Conservation (phyloP, 2,888 invertebrate genomes). For the Rhogogaster chlorosoma region DNA sequence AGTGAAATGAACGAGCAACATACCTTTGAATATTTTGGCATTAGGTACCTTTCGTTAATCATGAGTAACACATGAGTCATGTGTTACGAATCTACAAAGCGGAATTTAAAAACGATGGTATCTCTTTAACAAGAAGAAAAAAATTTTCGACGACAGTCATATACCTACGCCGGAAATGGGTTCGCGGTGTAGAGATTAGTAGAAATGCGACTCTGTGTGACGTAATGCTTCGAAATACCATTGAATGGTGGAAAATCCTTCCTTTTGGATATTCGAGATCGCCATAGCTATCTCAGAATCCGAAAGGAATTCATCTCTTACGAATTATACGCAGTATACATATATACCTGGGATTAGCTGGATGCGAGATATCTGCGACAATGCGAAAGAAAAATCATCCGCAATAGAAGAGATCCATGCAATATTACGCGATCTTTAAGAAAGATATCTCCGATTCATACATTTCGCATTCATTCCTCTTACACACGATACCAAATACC, state of each 20-base stretch:
- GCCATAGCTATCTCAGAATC: constrained; percentile 35
- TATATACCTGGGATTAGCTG: constrained; percentile 34
- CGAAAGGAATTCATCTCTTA: constrained; percentile 34
- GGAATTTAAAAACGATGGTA: constrained; percentile 35
- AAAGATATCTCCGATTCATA: constrained; percentile 35
- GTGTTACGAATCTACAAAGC: constrained; percentile 13
- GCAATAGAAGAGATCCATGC: constrained; percentile 38
- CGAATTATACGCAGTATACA: constrained; percentile 6
- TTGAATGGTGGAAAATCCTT: constrained; percentile 54
- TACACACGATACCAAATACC: constrained; percentile 5
- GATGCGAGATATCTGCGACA: constrained; percentile 16
- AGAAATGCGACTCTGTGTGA: constrained; percentile 57
- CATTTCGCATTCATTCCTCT: constrained; percentile 24
- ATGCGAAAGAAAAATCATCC: constrained; percentile 24
- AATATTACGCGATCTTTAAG: constrained; percentile 44
- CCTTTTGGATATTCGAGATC: constrained; percentile 38
- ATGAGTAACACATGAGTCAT: constrained; percentile 11
- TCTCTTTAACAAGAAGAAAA: not conserved
- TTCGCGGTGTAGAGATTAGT: constrained; percentile 48
- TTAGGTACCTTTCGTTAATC: not conserved
- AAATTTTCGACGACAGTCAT: not conserved
- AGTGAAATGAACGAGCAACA: not conserved
- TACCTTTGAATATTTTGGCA: not conserved
- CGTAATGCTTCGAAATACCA: constrained; percentile 57
- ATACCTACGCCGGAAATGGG: constrained; percentile 34